These are phyloP conservation scores for Odontomyia ornata DNA, from an alignment of 2,888 invertebrate genomes.

Conservation along the genomic window DNA sequence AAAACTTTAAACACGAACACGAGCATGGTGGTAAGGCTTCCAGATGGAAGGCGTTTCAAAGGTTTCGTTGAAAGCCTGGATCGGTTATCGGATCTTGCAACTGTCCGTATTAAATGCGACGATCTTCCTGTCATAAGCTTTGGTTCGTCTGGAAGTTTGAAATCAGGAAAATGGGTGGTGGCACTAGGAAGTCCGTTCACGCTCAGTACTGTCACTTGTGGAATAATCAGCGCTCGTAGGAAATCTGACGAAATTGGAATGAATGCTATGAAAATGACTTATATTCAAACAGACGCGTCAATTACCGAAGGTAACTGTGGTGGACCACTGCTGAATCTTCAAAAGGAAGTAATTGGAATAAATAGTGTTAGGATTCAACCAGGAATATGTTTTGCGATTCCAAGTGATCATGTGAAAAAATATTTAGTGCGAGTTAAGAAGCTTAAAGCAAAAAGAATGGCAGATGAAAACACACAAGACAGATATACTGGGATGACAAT, in stretches of 20 bases:
- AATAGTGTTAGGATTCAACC: neutral
- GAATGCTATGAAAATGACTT: conserved; percentile 77
- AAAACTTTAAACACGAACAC: conserved; percentile 68
- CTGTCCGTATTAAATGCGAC: conserved; percentile 79
- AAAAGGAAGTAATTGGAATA: neutral
- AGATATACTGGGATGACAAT: conserved; percentile 46
- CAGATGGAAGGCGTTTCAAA: conserved; percentile 76
- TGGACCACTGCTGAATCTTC: conserved; percentile 72
- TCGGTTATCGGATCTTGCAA: conserved; percentile 85
- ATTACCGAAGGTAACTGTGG: conserved; percentile 98
- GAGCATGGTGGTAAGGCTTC: conserved; percentile 71
- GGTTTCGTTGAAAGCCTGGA: conserved; percentile 88
- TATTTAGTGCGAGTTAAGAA: neutral
- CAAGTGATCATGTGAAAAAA: neutral
- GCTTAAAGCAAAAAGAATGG: neutral
- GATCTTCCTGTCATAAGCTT: conserved; percentile 82
- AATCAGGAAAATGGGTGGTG: conserved; percentile 93
- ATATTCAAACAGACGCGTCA: conserved; percentile 94
- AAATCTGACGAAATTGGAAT: conserved; percentile 77
- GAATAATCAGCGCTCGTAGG: conserved; percentile 82
- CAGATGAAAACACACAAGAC: conserved; percentile 42
- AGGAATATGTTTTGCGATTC: conserved; percentile 2
- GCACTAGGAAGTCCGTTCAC: conserved; percentile 92
- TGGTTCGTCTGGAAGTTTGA: conserved; percentile 76
- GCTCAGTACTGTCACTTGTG: conserved; percentile 90